A percentile compares a stretch with the other conserved stretches of the same genome.
These are phyloP conservation scores for Acronicta alni DNA, from an alignment of 2,888 invertebrate species.

Conservation along the genomic window DNA sequence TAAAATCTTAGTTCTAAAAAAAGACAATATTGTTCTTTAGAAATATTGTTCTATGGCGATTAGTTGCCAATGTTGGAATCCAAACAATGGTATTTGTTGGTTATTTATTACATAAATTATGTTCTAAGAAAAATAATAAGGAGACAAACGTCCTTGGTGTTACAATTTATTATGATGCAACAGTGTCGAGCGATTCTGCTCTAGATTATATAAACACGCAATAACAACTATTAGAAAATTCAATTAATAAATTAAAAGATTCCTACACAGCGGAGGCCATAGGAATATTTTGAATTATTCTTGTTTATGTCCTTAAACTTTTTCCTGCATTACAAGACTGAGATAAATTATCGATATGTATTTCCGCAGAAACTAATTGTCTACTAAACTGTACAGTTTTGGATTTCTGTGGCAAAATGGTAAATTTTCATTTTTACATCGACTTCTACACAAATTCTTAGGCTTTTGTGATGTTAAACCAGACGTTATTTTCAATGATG, in stretches of 20 bases:
- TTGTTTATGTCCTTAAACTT: slow-evolving; percentile 12
- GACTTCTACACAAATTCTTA: too few relatives aligned
- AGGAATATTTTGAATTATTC: slow-evolving; percentile 52
- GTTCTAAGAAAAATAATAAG: slow-evolving; percentile 34
- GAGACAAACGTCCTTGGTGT: slow-evolving; percentile 43
- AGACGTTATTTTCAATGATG: too few relatives aligned
- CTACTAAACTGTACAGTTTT: too few relatives aligned
- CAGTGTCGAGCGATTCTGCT: slow-evolving; percentile 26
- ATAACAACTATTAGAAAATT: slow-evolving; percentile 45
- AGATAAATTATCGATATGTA: too few relatives aligned
- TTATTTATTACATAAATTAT: slow-evolving; percentile 43
- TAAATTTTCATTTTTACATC: too few relatives aligned
- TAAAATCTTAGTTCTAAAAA: slow-evolving; percentile 17
- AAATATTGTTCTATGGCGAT: slow-evolving; percentile 22
- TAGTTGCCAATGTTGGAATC: slow-evolving; percentile 34
- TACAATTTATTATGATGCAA: slow-evolving; percentile 49
- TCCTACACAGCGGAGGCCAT: slow-evolving; percentile 21
- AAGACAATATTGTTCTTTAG: slow-evolving; percentile 13
- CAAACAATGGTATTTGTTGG: slow-evolving; percentile 32
- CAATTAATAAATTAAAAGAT: slow-evolving; percentile 47
- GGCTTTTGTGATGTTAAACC: too few relatives aligned
- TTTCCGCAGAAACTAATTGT: too few relatives aligned
- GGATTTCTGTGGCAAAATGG: too few relatives aligned
- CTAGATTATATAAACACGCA: slow-evolving; percentile 36
- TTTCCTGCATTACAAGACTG: slow-evolving; percentile 6